phyloP scores from a whole-genome alignment of 1,140 invertebrate species.

The Trichomalopsis sarcophagae region DNA sequence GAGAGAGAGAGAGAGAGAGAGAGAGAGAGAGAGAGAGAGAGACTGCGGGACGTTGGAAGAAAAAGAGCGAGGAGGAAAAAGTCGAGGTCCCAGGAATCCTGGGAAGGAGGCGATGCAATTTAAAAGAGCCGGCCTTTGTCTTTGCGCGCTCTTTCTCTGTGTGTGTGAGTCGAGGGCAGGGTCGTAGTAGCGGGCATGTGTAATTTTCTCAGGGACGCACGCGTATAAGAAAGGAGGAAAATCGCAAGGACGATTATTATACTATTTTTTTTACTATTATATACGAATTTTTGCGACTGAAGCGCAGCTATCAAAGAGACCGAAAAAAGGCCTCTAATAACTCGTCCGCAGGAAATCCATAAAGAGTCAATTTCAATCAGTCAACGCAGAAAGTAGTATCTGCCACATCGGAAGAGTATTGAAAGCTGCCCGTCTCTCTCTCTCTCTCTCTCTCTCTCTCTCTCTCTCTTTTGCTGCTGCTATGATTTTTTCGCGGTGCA shows the following conservation, averaged over 20 bases:
- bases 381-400: neutral
- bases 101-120: conserved; percentile 50
- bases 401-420: neutral
- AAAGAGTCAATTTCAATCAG: conserved; percentile 15
- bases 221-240: neutral
- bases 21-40: conserved; percentile 55
- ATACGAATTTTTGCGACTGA: too few relatives aligned
- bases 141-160: conserved; percentile 19
- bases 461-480: neutral
- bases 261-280: too few relatives aligned
- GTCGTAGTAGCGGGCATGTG: neutral
- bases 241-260: neutral
- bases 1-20: conserved; percentile 53
- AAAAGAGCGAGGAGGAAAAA: conserved; percentile 34
- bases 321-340: neutral
- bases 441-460: neutral
- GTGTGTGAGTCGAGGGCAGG: neutral
- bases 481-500: conserved; percentile 6
- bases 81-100: conserved; percentile 27
- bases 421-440: conserved; percentile 6
- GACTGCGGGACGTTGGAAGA: conserved; percentile 55
- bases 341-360: neutral
- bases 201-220: conserved; percentile 3
- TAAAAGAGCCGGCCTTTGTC: conserved; percentile 34
- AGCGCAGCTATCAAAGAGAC: neutral